phyloP scores from a whole-genome alignment of 2,113 vertebrate genomes.

The Thinocorus orbignyianus region DNA sequence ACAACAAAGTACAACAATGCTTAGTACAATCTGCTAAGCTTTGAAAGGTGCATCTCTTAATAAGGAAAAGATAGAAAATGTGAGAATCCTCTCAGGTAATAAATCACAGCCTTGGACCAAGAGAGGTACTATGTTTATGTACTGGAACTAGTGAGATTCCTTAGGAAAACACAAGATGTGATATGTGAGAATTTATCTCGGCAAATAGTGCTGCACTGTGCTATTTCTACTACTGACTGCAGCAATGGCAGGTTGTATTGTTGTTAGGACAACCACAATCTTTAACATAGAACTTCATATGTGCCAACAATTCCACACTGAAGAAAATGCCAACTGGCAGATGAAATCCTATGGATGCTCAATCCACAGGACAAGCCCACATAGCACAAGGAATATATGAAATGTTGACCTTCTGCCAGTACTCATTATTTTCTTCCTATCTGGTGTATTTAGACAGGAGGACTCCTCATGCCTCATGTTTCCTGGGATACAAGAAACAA shows the following conservation, averaged over 20 bases:
- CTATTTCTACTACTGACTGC: background rate
- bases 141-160: background rate
- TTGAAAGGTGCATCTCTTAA: background rate
- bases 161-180: background rate
- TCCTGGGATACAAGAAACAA: background rate
- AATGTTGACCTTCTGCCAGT: background rate
- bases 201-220: background rate
- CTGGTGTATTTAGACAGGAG: background rate
- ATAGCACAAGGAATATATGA: background rate
- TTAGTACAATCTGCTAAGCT: background rate
- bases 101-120: background rate
- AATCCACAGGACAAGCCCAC: accelerated
- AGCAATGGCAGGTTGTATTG: background rate
- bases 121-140: background rate
- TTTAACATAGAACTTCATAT: background rate
- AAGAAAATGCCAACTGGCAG: background rate
- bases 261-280: background rate
- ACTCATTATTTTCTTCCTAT: background rate
- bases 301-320: background rate
- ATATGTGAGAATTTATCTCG: background rate
- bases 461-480: background rate
- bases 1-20: background rate
- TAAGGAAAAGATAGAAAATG: background rate
- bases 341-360: background rate
- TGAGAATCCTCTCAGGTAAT: background rate